A percentile compares a stretch with the other conserved stretches of the same genome.
Evolutionary conservation across 2,113 vertebrate species (phyloP).

Genomic region (Platichthys stellatus): DNA sequence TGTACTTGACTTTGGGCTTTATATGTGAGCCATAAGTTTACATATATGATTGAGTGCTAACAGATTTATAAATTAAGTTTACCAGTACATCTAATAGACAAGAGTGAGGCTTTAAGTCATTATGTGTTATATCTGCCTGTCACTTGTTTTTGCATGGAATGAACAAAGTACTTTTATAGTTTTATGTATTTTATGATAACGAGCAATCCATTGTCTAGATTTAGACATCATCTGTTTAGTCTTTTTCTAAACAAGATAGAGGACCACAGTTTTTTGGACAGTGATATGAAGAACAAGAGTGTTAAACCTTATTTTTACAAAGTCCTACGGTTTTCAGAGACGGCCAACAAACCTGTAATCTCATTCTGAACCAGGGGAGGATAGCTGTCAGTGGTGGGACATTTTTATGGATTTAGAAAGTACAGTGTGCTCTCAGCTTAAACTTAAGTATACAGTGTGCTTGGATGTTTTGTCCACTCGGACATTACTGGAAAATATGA

Average conservation of each 20-base stretch:
- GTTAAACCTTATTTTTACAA: neutral
- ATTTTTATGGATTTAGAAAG: neutral
- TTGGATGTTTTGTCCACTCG: slow-evolving; percentile 26
- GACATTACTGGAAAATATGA: slow-evolving; percentile 1
- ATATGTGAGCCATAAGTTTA: slow-evolving; percentile 22
- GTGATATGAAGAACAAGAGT: neutral
- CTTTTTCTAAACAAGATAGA: neutral
- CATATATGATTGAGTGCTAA: slow-evolving; percentile 27
- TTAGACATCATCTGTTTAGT: slow-evolving; percentile 12
- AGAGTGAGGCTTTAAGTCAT: neutral
- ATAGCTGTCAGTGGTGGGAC: neutral
- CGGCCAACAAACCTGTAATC: neutral
- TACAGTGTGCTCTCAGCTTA: neutral
- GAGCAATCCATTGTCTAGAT: slow-evolving; percentile 24
- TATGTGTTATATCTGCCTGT: slow-evolving; percentile 44
- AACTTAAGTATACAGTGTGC: neutral
- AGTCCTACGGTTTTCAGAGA: neutral
- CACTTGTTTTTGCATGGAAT: slow-evolving; percentile 58
- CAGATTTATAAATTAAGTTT: slow-evolving; percentile 16
- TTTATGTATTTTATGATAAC: slow-evolving; percentile 35
- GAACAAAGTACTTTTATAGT: slow-evolving; percentile 31
- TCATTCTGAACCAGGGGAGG: neutral
- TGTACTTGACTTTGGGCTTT: slow-evolving; percentile 60
- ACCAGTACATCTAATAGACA: slow-evolving; percentile 12
- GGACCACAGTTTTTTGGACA: slow-evolving; percentile 3